Conservation (phyloP, 1,140 invertebrate species). For the Aleiodes sp. region DNA sequence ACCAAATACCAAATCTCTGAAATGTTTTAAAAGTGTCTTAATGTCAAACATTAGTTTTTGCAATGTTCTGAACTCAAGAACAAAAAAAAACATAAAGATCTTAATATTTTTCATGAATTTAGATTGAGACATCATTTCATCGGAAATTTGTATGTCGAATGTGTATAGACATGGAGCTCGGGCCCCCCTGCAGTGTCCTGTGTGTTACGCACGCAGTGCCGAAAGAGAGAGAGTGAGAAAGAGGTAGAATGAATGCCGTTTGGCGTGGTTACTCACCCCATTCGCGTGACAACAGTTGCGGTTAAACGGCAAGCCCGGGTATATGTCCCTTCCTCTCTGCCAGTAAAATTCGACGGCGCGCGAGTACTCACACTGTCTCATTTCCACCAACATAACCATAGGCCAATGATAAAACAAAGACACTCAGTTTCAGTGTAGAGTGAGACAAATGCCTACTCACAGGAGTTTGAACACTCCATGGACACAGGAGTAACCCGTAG, state of each 20-base stretch:
- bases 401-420: constrained; percentile 5
- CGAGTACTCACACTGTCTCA: background rate
- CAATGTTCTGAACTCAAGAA: background rate
- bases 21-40: too few species aligned
- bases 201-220: background rate
- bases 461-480: constrained; percentile 21
- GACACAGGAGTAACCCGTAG: background rate
- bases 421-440: background rate
- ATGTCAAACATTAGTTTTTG: too few species aligned
- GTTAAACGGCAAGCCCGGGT: constrained; percentile 54
- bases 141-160: background rate
- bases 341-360: background rate
- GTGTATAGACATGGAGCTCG: constrained; percentile 41
- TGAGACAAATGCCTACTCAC: background rate
- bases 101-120: too few species aligned
- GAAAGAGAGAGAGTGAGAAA: background rate
- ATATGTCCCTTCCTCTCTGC: background rate
- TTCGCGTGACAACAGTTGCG: constrained; percentile 59
- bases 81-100: too few species aligned
- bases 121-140: constrained; percentile 8
- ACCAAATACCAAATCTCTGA: too few species aligned
- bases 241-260: background rate
- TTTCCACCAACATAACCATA: background rate
- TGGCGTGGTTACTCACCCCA: constrained; percentile 21
- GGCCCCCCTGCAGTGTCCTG: constrained; percentile 3